Conservation (phyloP, 2,113 vertebrate species). For the Mirounga angustirostris region DNA sequence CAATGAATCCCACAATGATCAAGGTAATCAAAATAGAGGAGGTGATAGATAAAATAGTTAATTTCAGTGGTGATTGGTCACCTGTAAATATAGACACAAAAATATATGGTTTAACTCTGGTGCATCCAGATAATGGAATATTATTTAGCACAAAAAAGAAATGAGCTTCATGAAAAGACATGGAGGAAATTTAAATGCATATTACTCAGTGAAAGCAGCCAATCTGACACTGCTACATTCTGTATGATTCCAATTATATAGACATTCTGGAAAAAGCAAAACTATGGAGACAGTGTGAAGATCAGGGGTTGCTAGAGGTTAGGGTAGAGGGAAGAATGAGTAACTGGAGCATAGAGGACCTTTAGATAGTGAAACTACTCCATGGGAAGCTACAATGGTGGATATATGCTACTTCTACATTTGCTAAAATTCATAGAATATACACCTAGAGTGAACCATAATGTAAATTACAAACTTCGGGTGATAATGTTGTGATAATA, state of each 20-base stretch:
- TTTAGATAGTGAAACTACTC: not conserved
- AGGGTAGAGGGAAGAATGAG: not conserved
- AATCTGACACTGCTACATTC: not conserved
- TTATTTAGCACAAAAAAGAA: not conserved
- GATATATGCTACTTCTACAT: not conserved
- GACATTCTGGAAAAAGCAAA: not conserved
- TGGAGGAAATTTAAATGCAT: not conserved
- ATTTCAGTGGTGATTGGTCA: rapidly evolving
- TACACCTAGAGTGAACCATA: not conserved
- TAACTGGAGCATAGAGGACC: not conserved
- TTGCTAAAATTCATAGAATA: not conserved
- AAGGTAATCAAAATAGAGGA: not conserved
- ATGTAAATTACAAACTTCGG: not conserved
- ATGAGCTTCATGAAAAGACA: not conserved
- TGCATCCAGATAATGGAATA: not conserved
- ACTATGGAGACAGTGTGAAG: not conserved
- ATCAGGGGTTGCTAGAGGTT: not conserved
- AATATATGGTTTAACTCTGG: not conserved
- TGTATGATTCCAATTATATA: not conserved
- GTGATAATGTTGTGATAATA: not conserved
- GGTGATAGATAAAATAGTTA: not conserved
- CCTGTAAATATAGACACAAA: conserved; percentile 62
- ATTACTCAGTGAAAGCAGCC: not conserved
- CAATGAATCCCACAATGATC: not conserved
- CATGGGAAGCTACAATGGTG: not conserved